A percentile compares a stretch with the other conserved stretches of the same genome.
Evolutionary conservation across 2,888 invertebrate genomes (phyloP).

Genomic region (Cataglyphis altisquamis): DNA sequence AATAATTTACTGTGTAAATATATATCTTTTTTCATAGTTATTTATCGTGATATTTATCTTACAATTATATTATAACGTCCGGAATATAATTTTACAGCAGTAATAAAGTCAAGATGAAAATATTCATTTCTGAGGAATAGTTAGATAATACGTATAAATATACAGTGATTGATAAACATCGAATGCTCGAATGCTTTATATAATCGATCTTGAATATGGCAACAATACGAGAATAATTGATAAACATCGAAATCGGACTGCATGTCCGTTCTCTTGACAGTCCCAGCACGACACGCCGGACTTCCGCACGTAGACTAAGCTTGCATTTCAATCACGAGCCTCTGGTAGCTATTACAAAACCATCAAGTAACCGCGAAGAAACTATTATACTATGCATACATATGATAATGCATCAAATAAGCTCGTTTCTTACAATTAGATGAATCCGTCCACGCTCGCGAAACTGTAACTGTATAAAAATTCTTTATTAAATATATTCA

Average conservation of each 20-base stretch:
- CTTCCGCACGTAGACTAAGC: slow-evolving; percentile 81
- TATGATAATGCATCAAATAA: slow-evolving; percentile 14
- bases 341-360: slow-evolving; percentile 67
- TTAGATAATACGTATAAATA: background rate
- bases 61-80: background rate
- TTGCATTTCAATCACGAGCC: slow-evolving; percentile 80
- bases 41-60: background rate
- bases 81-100: background rate
- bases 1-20: background rate
- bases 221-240: slow-evolving; percentile 65
- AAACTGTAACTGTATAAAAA: background rate
- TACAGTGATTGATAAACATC: background rate
- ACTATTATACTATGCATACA: slow-evolving; percentile 35
- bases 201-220: slow-evolving; percentile 34
- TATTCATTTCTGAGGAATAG: background rate
- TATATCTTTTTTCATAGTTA: background rate
- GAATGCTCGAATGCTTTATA: background rate
- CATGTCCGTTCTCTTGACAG: slow-evolving; percentile 66
- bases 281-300: slow-evolving; percentile 76
- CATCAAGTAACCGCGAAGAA: slow-evolving; percentile 57
- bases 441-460: background rate
- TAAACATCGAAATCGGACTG: slow-evolving; percentile 70
- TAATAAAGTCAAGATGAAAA: background rate
- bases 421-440: background rate
- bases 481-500: background rate